Conservation (phyloP, 2,888 invertebrate genomes). For the Gymnosoma rotundatum region DNA sequence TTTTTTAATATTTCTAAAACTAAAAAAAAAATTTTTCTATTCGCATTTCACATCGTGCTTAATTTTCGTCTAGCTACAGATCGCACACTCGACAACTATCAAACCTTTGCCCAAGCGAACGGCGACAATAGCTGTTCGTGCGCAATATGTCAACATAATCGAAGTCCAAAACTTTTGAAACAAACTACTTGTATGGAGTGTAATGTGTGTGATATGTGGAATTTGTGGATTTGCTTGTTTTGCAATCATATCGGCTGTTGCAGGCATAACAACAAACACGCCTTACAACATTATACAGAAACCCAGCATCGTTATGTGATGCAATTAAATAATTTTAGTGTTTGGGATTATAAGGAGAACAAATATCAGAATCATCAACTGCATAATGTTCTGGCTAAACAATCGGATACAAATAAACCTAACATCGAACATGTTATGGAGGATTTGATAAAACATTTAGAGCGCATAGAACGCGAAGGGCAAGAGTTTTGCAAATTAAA, state of each 20-base stretch:
- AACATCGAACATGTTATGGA: not conserved
- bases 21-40: too few species aligned
- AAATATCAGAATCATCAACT: conserved; percentile 32
- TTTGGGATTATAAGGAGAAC: conserved; percentile 51
- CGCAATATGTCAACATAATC: conserved; percentile 16
- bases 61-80: not conserved
- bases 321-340: conserved; percentile 25
- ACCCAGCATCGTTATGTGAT: conserved; percentile 23
- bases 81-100: not conserved
- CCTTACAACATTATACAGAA: conserved; percentile 17
- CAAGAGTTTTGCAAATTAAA: conserved; percentile 34
- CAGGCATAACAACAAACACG: conserved; percentile 6
- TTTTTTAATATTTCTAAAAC: too few species aligned
- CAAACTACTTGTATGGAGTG: conserved; percentile 48
- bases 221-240: conserved; percentile 47
- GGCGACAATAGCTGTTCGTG: conserved; percentile 15
- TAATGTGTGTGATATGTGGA: not conserved
- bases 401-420: not conserved
- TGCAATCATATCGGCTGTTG: conserved; percentile 55
- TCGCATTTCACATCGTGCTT: not conserved
- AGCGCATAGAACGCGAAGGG: conserved; percentile 49
- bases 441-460: conserved; percentile 19
- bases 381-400: not conserved
- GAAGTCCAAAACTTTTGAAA: conserved; percentile 21
- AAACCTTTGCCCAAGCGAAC: not conserved